Conservation (phyloP, 2,113 vertebrate genomes). For the Garra rufa region DNA sequence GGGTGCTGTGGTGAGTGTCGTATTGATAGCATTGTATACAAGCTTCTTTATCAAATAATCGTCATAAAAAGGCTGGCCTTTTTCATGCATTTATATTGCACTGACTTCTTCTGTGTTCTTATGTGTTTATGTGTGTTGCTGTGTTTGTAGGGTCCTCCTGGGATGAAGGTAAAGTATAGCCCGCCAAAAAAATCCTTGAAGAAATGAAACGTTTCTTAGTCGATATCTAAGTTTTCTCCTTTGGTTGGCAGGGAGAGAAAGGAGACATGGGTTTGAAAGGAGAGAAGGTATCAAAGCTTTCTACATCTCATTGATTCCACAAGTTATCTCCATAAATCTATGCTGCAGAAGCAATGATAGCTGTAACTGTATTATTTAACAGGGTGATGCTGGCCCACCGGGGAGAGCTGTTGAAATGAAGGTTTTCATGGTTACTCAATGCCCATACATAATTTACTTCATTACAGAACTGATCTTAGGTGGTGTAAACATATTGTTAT, state of each 20-base stretch:
- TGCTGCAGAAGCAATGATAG: slow-evolving; percentile 21
- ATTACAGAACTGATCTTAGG: neutral
- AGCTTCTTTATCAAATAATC: neutral
- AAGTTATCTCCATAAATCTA: neutral
- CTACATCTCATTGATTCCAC: neutral
- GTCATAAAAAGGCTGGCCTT: slow-evolving; percentile 5
- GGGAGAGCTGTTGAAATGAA: slow-evolving; percentile 74
- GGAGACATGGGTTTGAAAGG: slow-evolving; percentile 72
- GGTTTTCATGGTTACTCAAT: slow-evolving; percentile 61
- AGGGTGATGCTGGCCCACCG: slow-evolving; percentile 74
- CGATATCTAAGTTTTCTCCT: slow-evolving; percentile 20
- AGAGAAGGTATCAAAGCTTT: slow-evolving; percentile 66
- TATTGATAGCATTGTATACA: neutral
- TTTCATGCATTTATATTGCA: neutral
- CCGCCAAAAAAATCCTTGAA: neutral
- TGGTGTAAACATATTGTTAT: slow-evolving; percentile 14
- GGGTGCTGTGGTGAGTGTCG: slow-evolving; percentile 71
- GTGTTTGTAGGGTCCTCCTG: slow-evolving; percentile 70
- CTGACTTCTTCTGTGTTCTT: neutral
- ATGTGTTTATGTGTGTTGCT: neutral
- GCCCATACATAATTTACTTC: neutral
- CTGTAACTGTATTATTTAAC: slow-evolving; percentile 10
- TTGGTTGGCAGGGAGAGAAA: slow-evolving; percentile 72
- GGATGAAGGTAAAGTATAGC: slow-evolving; percentile 71
- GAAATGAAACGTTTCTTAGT: neutral